These are phyloP conservation scores for Pelvicachromis taeniatus DNA, from an alignment of 2,113 vertebrate genomes.

Conservation along the genomic window DNA sequence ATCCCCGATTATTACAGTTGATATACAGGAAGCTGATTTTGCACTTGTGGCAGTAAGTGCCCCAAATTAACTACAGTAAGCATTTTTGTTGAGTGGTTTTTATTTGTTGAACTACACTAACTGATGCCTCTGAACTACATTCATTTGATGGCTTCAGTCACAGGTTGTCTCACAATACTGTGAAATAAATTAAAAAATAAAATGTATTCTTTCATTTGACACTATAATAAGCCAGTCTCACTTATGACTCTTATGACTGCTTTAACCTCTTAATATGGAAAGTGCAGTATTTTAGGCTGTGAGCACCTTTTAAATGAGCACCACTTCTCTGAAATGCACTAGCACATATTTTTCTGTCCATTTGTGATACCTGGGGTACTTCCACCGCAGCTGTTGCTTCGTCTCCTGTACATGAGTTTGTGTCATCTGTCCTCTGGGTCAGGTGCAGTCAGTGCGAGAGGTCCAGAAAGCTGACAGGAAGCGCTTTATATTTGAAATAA, in stretches of 20 bases:
- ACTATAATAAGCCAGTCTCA: background rate
- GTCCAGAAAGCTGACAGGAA: constrained; percentile 39
- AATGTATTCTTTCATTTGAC: background rate
- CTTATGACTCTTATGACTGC: too few species aligned
- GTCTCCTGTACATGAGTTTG: background rate
- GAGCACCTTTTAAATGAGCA: background rate
- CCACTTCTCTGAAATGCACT: background rate
- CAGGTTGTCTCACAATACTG: background rate
- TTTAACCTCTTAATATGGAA: background rate
- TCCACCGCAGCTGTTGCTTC: background rate
- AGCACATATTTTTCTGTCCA: background rate
- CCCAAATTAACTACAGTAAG: background rate
- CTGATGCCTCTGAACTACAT: background rate
- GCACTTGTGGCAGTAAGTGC: background rate
- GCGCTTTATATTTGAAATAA: constrained; percentile 74
- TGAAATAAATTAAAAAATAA: background rate
- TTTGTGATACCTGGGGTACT: background rate
- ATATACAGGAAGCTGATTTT: background rate
- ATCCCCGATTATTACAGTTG: background rate
- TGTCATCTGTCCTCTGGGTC: background rate
- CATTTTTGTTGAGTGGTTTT: background rate
- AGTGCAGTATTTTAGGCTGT: background rate
- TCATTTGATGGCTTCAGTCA: background rate
- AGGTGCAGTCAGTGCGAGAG: constrained; percentile 76
- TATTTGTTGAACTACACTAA: background rate